Conservation (phyloP, 2,113 vertebrate genomes). For the Tetrao urogallus region DNA sequence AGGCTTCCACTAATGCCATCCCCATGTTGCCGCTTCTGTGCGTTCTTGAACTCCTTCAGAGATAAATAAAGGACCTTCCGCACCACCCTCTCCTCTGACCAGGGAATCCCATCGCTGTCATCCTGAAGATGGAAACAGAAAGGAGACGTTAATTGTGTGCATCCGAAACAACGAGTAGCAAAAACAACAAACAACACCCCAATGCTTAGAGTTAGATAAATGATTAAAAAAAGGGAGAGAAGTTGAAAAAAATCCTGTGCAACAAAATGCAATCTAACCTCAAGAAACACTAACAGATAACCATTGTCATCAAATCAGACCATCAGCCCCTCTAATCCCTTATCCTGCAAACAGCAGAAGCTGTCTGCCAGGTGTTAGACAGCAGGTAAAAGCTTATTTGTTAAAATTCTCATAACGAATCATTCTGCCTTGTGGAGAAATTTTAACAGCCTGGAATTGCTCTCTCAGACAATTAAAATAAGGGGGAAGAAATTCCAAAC, state of each 20-base stretch:
- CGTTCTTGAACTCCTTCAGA: constrained; percentile 98
- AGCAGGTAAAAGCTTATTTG: neutral
- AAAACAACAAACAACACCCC: neutral
- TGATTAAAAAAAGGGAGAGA: neutral
- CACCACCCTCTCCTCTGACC: constrained; percentile 98
- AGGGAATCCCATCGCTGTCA: constrained; percentile 99
- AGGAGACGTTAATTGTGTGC: neutral
- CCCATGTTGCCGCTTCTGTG: constrained; percentile 94
- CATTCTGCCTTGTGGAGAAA: neutral
- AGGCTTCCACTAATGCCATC: constrained; percentile 85
- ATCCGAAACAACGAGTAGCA: neutral
- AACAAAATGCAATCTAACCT: neutral
- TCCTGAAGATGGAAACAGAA: constrained; percentile 80
- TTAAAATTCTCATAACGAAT: constrained; percentile 28
- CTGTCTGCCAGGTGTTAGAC: neutral
- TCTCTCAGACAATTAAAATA: neutral
- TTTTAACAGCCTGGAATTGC: neutral
- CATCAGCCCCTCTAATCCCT: neutral
- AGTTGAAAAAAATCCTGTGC: neutral
- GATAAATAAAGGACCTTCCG: constrained; percentile 99
- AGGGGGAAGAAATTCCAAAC: rapidly evolving
- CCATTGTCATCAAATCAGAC: neutral
- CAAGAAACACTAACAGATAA: neutral
- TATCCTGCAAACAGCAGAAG: neutral
- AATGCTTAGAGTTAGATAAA: neutral